Base-by-base conservation (phyloP, 2,888 invertebrate genomes). In the Pasiphila rectangulata region DNA sequence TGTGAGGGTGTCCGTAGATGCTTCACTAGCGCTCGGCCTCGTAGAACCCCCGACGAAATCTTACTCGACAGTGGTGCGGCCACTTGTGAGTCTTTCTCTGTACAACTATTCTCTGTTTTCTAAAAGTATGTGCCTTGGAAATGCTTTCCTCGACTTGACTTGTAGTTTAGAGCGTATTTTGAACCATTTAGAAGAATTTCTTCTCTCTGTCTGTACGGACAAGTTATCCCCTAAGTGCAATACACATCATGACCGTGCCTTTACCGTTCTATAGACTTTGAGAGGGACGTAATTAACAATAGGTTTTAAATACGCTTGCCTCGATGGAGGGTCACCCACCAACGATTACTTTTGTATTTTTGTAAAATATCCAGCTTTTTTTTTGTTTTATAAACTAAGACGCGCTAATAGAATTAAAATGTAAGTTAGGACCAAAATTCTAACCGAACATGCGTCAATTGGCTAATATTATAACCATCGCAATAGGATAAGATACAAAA, bases 241-340 rank as follows among this genome's bases (percentile, higher is more conserved):
- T 83, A 86, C 86, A 86, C 87, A 88, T 88, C 87, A 87, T 84
- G 72, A 87, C 85, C 87, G 87, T 88, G 88, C 88, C 88, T 87
- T 88, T 81, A 85, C 87, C 81, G 81, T 85, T 86, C 84, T 86
- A 85, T 84, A 88, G 87, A 88, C 87, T 87, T 81, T 79, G 84
- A 82, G 79, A 81, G 87, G 87, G 87, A 88, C 87, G 87, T 87
- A 88, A 88, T 85, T 86, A 83, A 82, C 87, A 84, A 86, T 87
- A 86, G 83, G 78, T 76, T 83, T 49, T 82, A 77, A 81, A 76
- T 73, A 73, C 77, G 76, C 79, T 79, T 78, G 73, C 76, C 78
- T 74, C 72, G 56, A 59, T 64, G 67, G 70, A 69, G 72, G 71
- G 66, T 68, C 64, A 75, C 75, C 68, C 68, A 74, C 77, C 77